Evolutionary conservation across 2,888 invertebrate genomes (phyloP).

Genomic region (Podotricha telesiphe): DNA sequence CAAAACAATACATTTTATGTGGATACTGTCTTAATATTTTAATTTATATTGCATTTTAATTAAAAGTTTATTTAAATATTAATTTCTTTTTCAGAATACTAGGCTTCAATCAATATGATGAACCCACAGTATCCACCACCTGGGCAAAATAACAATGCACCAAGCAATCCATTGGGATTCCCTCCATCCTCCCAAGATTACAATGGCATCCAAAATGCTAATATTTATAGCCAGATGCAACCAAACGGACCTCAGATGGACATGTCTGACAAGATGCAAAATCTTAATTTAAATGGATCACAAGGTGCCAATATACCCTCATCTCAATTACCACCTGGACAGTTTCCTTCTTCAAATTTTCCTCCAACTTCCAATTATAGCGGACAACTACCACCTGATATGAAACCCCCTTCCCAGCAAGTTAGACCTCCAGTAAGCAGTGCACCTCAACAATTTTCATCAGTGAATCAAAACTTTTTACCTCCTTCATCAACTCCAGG

Average conservation of each 20-base stretch:
- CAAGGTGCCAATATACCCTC: slow-evolving; percentile 64
- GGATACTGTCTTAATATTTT: too few relatives aligned
- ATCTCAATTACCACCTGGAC: slow-evolving; percentile 65
- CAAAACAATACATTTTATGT: too few relatives aligned
- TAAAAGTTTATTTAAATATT: background rate
- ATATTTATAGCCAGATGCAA: slow-evolving; percentile 65
- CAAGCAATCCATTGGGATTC: slow-evolving; percentile 66
- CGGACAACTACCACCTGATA: slow-evolving; percentile 57
- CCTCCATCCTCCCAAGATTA: slow-evolving; percentile 70
- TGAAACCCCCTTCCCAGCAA: slow-evolving; percentile 57
- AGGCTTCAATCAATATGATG: slow-evolving; percentile 71
- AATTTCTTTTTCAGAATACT: slow-evolving; percentile 39
- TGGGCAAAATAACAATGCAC: slow-evolving; percentile 77
- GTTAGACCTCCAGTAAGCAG: slow-evolving; percentile 57
- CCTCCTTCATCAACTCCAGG: slow-evolving; percentile 57
- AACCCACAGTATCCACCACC: slow-evolving; percentile 78
- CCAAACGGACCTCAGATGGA: slow-evolving; percentile 61
- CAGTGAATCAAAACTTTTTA: slow-evolving; percentile 53
- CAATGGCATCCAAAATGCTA: slow-evolving; percentile 73
- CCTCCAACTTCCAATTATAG: slow-evolving; percentile 60
- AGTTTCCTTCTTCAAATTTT: slow-evolving; percentile 54
- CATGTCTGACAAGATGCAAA: slow-evolving; percentile 78
- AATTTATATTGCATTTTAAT: too few relatives aligned
- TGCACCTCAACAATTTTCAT: slow-evolving; percentile 50
- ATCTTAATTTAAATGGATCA: slow-evolving; percentile 71